Evolutionary conservation across 2,797 vertebrate genomes (phyloP).

Genomic region (Myotis daubentonii): DNA sequence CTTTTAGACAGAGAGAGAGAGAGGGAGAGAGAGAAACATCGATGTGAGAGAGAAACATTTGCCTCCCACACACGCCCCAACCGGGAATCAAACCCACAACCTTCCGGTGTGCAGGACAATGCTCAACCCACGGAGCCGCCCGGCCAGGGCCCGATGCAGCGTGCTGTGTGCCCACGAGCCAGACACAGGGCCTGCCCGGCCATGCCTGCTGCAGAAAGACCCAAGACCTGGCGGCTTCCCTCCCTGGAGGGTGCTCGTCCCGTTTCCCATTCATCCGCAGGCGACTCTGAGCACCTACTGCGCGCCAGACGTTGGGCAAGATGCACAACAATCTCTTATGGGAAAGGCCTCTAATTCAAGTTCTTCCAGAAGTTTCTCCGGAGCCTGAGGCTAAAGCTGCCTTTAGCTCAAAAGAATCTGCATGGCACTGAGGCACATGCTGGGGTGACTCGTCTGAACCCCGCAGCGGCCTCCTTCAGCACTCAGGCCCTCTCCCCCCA

Average conservation of each 20-base stretch:
- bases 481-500: not conserved
- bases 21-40: too few relatives aligned
- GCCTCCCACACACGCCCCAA: too few relatives aligned
- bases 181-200: not conserved
- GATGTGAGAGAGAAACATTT: too few relatives aligned
- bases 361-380: not conserved
- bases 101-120: rapidly evolving
- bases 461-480: not conserved
- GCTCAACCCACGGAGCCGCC: too few relatives aligned
- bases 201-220: not conserved
- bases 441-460: not conserved
- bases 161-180: not conserved
- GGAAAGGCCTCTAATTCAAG: not conserved
- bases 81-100: too few relatives aligned
- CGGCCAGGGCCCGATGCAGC: too few relatives aligned
- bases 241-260: not conserved
- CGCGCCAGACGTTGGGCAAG: too few relatives aligned
- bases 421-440: not conserved
- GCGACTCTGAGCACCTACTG: not conserved
- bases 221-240: not conserved
- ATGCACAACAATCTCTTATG: not conserved
- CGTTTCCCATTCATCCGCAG: not conserved
- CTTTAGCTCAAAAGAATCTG: not conserved
- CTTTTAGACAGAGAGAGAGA: too few relatives aligned
- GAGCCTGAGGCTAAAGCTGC: not conserved